Evolutionary conservation across 2,888 invertebrate species (phyloP).

Genomic region (Stenchaetothrips biformis): DNA sequence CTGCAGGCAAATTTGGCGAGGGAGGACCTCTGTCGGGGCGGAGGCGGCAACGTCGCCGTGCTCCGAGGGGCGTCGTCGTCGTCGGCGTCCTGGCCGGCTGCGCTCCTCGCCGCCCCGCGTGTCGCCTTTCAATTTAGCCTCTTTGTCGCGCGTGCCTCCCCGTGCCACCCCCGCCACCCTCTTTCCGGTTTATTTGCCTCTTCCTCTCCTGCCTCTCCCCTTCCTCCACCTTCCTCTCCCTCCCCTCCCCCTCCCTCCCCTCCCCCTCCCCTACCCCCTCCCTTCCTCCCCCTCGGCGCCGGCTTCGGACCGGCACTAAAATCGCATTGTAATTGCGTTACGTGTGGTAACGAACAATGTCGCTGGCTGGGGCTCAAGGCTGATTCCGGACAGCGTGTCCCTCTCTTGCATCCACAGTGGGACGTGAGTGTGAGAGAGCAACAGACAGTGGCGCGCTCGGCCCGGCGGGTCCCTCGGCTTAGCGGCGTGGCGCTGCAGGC

Average conservation of each 20-base stretch:
- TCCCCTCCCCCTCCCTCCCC: background rate
- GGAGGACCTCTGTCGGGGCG: background rate
- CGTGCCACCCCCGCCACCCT: background rate
- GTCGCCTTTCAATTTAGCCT: conserved; percentile 21
- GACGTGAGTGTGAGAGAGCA: too few species aligned
- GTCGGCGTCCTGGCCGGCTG: too few species aligned
- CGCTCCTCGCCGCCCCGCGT: background rate
- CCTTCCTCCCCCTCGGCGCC: background rate
- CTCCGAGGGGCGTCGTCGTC: too few species aligned
- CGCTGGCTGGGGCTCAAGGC: background rate
- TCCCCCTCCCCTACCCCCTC: background rate
- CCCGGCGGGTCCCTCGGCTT: too few species aligned
- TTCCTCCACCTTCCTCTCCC: background rate
- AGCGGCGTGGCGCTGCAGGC: too few species aligned
- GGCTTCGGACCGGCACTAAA: conserved; percentile 4
- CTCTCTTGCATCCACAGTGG: too few species aligned
- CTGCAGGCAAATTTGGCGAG: background rate
- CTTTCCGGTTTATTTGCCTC: conserved; percentile 12
- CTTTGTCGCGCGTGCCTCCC: conserved; percentile 4
- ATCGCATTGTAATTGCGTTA: conserved; percentile 22
- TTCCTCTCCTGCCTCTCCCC: background rate
- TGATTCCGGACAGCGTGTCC: background rate
- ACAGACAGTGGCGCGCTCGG: too few species aligned
- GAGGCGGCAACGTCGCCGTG: background rate
- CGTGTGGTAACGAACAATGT: conserved; percentile 20